Conservation (phyloP, 92 coral and sea anemone species). For the Epizoanthus ramosus region DNA sequence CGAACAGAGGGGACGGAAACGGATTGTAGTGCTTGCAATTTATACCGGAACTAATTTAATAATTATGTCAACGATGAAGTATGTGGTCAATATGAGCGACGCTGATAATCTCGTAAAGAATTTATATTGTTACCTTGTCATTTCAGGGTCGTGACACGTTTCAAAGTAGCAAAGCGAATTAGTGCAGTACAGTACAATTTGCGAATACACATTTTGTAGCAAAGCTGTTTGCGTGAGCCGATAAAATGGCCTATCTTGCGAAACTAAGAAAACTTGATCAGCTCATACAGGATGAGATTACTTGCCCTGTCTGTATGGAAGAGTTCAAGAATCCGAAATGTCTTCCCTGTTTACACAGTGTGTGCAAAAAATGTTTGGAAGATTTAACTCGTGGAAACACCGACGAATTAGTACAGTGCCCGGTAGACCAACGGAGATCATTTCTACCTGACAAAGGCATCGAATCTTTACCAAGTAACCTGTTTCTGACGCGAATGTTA, state of each 20-base stretch:
- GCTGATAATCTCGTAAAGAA: conserved; percentile 17
- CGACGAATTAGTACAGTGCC: conserved; percentile 3
- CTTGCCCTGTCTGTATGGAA: conserved; percentile 27
- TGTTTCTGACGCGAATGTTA: conserved; percentile 16
- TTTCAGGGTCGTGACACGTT: conserved; percentile 9
- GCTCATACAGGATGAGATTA: conserved; percentile 15
- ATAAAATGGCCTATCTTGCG: conserved; percentile 19
- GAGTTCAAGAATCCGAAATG: conserved; percentile 30
- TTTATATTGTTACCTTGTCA: conserved; percentile 5
- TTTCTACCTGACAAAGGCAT: conserved; percentile 11
- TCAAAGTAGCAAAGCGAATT: background rate
- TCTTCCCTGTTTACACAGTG: conserved; percentile 35
- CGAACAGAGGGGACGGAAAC: background rate
- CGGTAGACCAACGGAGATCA: conserved; percentile 15
- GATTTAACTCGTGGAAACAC: background rate
- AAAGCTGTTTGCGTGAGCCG: background rate
- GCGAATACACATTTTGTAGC: background rate
- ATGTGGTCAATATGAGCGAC: background rate
- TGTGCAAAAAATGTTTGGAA: conserved; percentile 16
- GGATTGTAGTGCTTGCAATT: background rate
- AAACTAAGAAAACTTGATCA: conserved; percentile 29
- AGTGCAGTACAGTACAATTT: background rate
- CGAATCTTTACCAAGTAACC: background rate
- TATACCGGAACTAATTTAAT: background rate
- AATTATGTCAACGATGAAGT: conserved; percentile 11